These are phyloP conservation scores for Eupithecia exiguata DNA, from an alignment of 2,888 invertebrate species.

Conservation along the genomic window DNA sequence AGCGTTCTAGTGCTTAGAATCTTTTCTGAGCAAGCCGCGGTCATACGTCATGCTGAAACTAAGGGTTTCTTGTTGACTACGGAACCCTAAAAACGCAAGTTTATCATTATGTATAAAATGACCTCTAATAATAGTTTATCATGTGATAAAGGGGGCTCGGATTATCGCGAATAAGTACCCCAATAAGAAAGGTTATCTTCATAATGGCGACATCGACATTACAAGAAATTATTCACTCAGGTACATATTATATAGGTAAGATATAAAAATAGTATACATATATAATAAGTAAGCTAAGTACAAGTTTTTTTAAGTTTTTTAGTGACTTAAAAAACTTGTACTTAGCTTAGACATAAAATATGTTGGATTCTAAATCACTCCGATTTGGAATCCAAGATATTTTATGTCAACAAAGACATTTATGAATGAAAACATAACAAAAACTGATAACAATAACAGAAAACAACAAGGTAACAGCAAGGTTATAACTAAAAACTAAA, in stretches of 20 bases:
- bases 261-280: no score
- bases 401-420: no score
- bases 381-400: no score
- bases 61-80: neutral
- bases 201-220: neutral
- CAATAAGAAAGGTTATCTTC: conserved; percentile 26
- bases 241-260: neutral
- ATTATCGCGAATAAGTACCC: conserved; percentile 26
- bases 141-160: conserved; percentile 18
- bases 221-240: neutral
- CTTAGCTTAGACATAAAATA: no score
- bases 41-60: neutral
- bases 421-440: no score
- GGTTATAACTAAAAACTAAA: no score
- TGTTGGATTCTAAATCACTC: no score
- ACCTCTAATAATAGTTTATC: conserved; percentile 32
- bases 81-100: neutral
- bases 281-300: no score
- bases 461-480: no score
- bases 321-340: no score
- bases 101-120: conserved; percentile 11
- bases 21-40: neutral
- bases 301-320: no score
- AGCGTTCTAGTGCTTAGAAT: neutral
- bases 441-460: no score